Conservation (phyloP, 1,140 invertebrate species). For the Tetragnatha versicolor region DNA sequence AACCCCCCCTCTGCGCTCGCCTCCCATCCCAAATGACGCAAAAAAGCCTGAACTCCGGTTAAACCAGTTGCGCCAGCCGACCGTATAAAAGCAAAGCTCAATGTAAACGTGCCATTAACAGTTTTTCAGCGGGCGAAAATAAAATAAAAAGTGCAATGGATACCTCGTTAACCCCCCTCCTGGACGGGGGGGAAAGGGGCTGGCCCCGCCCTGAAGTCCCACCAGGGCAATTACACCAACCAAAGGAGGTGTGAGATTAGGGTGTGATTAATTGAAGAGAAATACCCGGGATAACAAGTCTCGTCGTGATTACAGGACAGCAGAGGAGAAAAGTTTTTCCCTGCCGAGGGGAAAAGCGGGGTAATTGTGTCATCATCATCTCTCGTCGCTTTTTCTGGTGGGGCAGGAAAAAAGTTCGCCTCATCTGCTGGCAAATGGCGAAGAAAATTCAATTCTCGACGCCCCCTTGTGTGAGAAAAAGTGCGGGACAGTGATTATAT, state of each 20-base stretch:
- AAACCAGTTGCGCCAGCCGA: constrained; percentile 45
- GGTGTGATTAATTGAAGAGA: constrained; percentile 53
- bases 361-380: background rate
- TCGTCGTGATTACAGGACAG: constrained; percentile 37
- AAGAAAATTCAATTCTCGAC: too few relatives aligned
- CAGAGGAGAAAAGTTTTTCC: too few relatives aligned
- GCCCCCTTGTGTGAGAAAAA: too few relatives aligned
- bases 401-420: background rate
- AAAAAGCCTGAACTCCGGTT: constrained; percentile 16
- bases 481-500: too few relatives aligned
- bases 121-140: constrained; percentile 38
- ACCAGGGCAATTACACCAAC: constrained; percentile 51
- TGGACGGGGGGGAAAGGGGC: constrained; percentile 19
- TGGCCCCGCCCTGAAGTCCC: constrained; percentile 42
- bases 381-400: background rate
- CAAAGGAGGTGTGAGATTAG: constrained; percentile 50
- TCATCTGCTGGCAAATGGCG: too few relatives aligned
- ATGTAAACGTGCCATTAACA: constrained; percentile 50
- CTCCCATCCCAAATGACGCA: too few relatives aligned
- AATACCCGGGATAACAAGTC: constrained; percentile 47
- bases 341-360: constrained; percentile 2
- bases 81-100: constrained; percentile 39
- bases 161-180: background rate
- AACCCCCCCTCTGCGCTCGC: too few relatives aligned
- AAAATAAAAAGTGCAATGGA: constrained; percentile 51